phyloP scores from a whole-genome alignment of 1,140 invertebrate species.

The Drosophila santomea region DNA sequence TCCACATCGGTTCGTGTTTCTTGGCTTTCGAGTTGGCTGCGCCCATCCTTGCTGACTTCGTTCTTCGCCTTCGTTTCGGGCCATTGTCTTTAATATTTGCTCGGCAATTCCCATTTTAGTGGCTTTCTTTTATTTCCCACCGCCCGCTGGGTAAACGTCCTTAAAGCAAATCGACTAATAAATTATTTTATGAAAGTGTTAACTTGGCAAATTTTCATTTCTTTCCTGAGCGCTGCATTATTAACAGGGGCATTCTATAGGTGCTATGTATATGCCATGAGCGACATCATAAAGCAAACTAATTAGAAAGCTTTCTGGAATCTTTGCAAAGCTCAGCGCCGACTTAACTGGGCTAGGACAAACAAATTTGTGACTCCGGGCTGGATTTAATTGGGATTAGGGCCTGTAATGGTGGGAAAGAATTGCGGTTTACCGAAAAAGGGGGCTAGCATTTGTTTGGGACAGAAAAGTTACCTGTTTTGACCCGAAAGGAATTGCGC shows the following conservation, averaged over 20 bases:
- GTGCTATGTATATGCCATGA: slow-evolving; percentile 9
- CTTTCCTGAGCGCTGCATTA: slow-evolving; percentile 43
- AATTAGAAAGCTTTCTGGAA: slow-evolving; percentile 63
- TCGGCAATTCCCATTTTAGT: slow-evolving; percentile 58
- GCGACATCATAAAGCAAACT: slow-evolving; percentile 63
- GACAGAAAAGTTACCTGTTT: slow-evolving; percentile 2
- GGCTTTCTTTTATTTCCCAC: slow-evolving; percentile 61
- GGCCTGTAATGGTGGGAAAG: not conserved
- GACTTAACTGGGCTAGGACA: slow-evolving; percentile 30
- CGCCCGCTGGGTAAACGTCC: slow-evolving; percentile 45
- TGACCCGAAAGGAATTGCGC: not conserved
- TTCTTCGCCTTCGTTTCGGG: slow-evolving; percentile 8
- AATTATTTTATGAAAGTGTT: slow-evolving; percentile 83
- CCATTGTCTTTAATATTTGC: slow-evolving; percentile 78
- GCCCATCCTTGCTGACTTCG: not conserved
- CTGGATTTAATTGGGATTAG: slow-evolving; percentile 22
- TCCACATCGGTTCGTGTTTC: slow-evolving; percentile 44
- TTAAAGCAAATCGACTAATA: slow-evolving; percentile 65
- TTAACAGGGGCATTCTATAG: slow-evolving; percentile 50
- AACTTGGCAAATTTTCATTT: slow-evolving; percentile 68
- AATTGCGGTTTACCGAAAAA: not conserved
- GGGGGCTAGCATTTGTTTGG: not conserved
- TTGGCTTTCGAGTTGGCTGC: slow-evolving; percentile 4
- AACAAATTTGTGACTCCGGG: slow-evolving; percentile 34
- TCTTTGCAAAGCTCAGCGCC: slow-evolving; percentile 27